phyloP scores from a whole-genome alignment of 2,113 vertebrate genomes.

The Alethe diademata region DNA sequence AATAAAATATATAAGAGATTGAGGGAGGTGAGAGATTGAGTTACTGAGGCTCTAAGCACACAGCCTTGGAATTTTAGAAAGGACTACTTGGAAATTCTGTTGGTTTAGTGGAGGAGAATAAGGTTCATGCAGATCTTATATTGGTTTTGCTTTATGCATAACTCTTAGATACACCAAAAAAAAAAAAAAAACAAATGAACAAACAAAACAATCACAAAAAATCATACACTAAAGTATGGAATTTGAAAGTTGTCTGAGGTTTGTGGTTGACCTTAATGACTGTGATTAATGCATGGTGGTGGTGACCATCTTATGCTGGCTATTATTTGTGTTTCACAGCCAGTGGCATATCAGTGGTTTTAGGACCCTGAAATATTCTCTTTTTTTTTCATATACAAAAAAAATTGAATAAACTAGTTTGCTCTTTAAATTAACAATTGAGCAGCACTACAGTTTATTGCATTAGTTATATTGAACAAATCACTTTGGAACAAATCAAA shows the following conservation, averaged over 20 bases:
- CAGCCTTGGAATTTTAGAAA: neutral
- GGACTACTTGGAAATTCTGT: neutral
- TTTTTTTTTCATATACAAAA: neutral
- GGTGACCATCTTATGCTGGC: neutral
- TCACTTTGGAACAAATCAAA: neutral
- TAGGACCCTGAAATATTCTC: neutral
- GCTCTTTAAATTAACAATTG: neutral
- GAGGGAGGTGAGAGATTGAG: fast-evolving
- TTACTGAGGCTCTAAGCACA: neutral
- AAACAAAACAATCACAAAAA: neutral
- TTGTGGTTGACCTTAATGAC: neutral
- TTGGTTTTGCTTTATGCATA: neutral
- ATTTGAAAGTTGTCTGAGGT: neutral
- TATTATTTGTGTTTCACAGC: neutral
- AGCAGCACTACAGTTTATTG: neutral
- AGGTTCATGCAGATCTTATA: neutral
- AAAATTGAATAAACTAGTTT: neutral
- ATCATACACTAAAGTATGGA: neutral
- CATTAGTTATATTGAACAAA: neutral
- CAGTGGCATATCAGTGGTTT: neutral
- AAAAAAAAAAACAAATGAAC: neutral
- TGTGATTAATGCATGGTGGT: neutral
- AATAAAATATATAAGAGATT: neutral
- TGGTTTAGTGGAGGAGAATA: neutral
- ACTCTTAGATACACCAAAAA: neutral